Percentiles rank a stretch among this genome's conserved stretches.
Evolutionary conservation across 1,140 invertebrate genomes (phyloP).

Genomic region (Coenobita brevimanus): DNA sequence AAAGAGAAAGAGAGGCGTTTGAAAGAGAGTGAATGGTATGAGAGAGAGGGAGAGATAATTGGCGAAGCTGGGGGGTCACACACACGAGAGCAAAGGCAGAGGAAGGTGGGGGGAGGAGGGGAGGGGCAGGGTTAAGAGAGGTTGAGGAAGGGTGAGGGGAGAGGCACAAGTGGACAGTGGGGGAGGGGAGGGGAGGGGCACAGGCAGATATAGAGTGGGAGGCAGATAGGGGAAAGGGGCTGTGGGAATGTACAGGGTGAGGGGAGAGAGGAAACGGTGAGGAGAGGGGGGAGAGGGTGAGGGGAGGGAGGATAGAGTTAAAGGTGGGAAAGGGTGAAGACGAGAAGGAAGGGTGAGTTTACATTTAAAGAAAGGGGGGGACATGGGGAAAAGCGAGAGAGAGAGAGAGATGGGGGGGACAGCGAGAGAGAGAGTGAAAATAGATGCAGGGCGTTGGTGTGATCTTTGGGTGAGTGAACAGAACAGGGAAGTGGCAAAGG

Average conservation of each 20-base stretch:
- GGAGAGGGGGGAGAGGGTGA: no score
- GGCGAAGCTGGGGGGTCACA: conserved; percentile 50
- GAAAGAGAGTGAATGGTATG: no score
- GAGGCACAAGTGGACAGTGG: not conserved
- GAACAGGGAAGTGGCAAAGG: not conserved
- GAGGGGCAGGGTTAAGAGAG: not conserved
- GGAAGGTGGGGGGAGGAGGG: not conserved
- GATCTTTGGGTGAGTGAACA: not conserved
- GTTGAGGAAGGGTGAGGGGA: not conserved
- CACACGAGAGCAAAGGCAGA: not conserved
- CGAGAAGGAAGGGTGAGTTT: no score
- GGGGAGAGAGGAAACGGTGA: conserved; percentile 15
- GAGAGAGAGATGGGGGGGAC: no score
- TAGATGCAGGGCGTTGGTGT: not conserved
- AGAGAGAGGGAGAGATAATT: conserved; percentile 61
- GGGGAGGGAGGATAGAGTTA: no score
- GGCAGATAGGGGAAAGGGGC: not conserved
- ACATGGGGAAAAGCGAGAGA: no score
- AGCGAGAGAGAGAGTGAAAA: no score
- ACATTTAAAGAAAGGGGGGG: no score
- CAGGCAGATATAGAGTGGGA: conserved; percentile 21
- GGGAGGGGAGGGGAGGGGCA: not conserved
- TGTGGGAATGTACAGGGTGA: not conserved
- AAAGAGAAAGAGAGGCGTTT: no score
- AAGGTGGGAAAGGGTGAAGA: no score